phyloP scores from a whole-genome alignment of 2,113 vertebrate genomes.

The Penelope pileata region DNA sequence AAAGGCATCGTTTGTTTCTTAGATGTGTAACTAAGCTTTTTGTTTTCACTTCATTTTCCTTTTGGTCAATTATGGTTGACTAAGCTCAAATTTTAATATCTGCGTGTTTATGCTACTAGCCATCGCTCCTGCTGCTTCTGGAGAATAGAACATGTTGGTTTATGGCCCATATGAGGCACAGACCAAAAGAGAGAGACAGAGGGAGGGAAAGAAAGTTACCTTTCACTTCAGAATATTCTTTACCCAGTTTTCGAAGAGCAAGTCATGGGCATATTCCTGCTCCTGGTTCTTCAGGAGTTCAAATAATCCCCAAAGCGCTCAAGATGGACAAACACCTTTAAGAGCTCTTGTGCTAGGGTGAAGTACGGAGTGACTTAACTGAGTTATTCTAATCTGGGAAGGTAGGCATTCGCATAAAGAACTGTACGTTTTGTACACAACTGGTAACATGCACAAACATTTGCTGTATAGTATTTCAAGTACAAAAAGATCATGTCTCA shows the following conservation, averaged over 20 bases:
- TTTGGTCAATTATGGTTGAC: constrained; percentile 26
- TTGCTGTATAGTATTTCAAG: background rate
- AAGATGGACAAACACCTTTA: background rate
- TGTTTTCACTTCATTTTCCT: constrained; percentile 44
- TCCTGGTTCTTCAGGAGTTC: background rate
- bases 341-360: background rate
- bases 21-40: background rate
- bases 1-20: constrained; percentile 2
- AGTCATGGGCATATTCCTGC: background rate
- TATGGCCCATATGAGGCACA: background rate
- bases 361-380: background rate
- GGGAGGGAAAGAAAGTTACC: background rate
- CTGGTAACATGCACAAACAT: background rate
- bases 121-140: constrained; percentile 33
- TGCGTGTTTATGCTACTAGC: background rate
- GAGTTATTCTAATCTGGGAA: background rate
- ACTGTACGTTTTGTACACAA: background rate
- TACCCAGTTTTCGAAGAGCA: background rate
- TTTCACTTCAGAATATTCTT: background rate
- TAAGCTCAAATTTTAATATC: constrained; percentile 49
- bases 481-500: background rate
- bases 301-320: background rate
- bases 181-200: background rate
- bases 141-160: constrained; percentile 7
- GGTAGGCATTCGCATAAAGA: background rate